Conservation (phyloP, 2,888 invertebrate genomes). For the Sesia bembeciformis region DNA sequence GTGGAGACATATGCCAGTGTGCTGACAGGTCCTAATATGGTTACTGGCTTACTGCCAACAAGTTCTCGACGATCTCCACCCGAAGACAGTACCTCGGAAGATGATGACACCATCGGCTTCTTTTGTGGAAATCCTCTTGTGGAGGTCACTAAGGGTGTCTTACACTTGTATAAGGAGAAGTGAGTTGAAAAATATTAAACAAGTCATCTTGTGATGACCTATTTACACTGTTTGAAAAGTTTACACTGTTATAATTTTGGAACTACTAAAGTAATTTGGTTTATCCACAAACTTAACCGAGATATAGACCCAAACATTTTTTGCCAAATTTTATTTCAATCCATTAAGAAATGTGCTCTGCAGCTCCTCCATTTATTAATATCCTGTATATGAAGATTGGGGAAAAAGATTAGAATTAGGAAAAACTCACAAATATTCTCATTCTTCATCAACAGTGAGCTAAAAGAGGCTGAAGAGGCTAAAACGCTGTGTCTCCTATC, state of each 20-base stretch:
- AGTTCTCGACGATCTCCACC: constrained; percentile 75
- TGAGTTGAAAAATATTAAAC: constrained; percentile 50
- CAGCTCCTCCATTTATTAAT: too few relatives aligned
- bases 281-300: too few relatives aligned
- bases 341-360: too few relatives aligned
- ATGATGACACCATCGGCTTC: constrained; percentile 79
- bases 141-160: constrained; percentile 95
- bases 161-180: constrained; percentile 99
- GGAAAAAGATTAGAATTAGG: too few relatives aligned
- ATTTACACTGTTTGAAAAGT: too few relatives aligned
- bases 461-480: constrained; percentile 83
- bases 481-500: constrained; percentile 91
- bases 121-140: constrained; percentile 98
- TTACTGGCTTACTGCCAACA: constrained; percentile 74
- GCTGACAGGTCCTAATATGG: constrained; percentile 65
- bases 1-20: constrained; percentile 86
- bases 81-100: constrained; percentile 39
- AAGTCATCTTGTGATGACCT: not conserved
- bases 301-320: too few relatives aligned
- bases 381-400: too few relatives aligned
- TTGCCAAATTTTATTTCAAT: too few relatives aligned
- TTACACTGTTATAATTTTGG: too few relatives aligned
- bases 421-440: too few relatives aligned
- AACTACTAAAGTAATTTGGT: too few relatives aligned
- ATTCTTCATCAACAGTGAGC: constrained; percentile 80